phyloP scores from a whole-genome alignment of 1,140 invertebrate species.

The Heliconius congener region DNA sequence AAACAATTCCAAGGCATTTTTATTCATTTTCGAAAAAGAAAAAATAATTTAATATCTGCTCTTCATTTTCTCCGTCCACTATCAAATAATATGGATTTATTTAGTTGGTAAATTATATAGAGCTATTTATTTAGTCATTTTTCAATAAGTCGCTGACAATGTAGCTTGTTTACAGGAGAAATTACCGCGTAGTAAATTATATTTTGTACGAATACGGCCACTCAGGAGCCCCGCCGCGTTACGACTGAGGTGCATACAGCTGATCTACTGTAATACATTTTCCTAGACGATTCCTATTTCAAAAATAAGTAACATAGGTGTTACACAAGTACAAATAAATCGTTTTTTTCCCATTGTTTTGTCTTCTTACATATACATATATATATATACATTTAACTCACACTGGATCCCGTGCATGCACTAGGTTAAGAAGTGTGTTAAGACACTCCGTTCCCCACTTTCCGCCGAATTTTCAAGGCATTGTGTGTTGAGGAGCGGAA shows the following conservation, averaged over 20 bases:
- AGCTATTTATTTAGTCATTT: background rate
- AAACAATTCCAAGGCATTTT: conserved; percentile 78
- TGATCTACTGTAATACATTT: conserved; percentile 44
- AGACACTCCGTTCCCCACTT: no score
- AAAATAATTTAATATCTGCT: conserved; percentile 21
- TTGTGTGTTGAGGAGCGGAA: no score
- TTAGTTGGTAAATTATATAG: no score
- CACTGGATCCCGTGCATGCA: no score
- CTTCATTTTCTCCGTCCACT: conserved; percentile 24
- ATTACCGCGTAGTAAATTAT: conserved; percentile 17
- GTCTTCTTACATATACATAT: background rate
- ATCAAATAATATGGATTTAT: background rate
- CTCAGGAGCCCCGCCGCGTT: conserved; percentile 48
- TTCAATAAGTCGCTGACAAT: background rate
- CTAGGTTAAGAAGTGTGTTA: no score
- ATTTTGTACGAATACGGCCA: conserved; percentile 41
- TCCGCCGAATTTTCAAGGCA: no score
- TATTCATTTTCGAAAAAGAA: conserved; percentile 42
- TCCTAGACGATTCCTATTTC: background rate
- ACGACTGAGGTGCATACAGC: conserved; percentile 57
- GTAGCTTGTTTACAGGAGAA: background rate
- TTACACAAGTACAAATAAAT: background rate
- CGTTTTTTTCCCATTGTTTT: background rate
- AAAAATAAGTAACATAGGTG: background rate
- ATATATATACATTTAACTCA: no score